A percentile compares a stretch with the other conserved stretches of the same genome.
These are phyloP conservation scores for Peromyscus maniculatus DNA, from an alignment of 2,113 vertebrate genomes.

Conservation along the genomic window DNA sequence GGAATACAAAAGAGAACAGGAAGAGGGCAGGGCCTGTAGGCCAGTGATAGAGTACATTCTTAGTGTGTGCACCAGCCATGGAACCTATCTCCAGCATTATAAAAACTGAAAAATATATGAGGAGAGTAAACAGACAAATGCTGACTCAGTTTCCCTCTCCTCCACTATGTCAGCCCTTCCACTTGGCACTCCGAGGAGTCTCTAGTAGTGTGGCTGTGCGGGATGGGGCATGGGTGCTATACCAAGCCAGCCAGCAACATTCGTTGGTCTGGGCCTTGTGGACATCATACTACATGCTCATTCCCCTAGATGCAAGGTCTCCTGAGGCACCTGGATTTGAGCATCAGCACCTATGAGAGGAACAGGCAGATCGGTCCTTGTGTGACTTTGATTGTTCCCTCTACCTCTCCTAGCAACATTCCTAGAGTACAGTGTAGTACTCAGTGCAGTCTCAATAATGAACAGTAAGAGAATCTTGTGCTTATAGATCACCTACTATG, in stretches of 20 bases:
- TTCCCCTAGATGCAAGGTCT: background rate
- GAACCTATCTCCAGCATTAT: background rate
- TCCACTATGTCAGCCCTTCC: background rate
- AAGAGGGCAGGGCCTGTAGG: background rate
- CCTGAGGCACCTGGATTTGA: background rate
- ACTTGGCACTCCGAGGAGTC: background rate
- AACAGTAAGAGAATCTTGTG: background rate
- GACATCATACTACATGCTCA: background rate
- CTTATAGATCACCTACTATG: background rate
- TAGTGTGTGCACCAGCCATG: background rate
- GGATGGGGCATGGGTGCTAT: background rate
- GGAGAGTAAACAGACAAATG: background rate
- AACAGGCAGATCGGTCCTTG: background rate
- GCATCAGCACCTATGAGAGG: background rate
- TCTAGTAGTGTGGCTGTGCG: background rate
- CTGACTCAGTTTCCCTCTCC: background rate
- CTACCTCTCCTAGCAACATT: background rate
- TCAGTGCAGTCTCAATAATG: background rate
- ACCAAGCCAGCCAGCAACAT: background rate
- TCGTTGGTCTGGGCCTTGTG: background rate
- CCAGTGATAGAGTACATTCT: background rate
- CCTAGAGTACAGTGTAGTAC: background rate
- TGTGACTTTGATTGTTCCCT: background rate
- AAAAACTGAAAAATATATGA: background rate
- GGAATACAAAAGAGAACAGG: background rate